phyloP scores from a whole-genome alignment of 2,888 invertebrate genomes.

The Thyatira batis region DNA sequence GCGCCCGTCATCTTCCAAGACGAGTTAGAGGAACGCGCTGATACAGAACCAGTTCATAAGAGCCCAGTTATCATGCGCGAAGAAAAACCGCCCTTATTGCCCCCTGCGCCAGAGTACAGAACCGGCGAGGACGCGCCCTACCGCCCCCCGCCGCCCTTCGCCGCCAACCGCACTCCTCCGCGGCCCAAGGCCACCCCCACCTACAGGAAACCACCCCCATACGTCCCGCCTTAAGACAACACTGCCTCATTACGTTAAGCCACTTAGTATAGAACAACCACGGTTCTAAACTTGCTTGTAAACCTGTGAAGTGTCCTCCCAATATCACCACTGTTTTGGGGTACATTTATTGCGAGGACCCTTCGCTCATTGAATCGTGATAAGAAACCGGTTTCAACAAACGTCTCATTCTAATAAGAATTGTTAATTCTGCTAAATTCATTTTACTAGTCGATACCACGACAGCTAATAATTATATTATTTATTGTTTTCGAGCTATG shows the following conservation, averaged over 20 bases:
- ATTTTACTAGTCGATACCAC: neutral
- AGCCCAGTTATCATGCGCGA: slow-evolving; percentile 97
- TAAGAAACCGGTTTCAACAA: neutral
- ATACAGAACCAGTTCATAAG: slow-evolving; percentile 92
- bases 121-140: slow-evolving; percentile 87
- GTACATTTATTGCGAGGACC: neutral
- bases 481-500: neutral
- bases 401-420: neutral
- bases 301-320: neutral
- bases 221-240: slow-evolving; percentile 94
- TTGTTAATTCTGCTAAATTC: neutral
- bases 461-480: neutral
- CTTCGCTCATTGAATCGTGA: neutral
- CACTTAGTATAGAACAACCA: slow-evolving; percentile 9
- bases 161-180: slow-evolving; percentile 88
- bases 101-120: slow-evolving; percentile 86
- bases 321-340: neutral
- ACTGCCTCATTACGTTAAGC: slow-evolving; percentile 14
- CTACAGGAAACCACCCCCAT: slow-evolving; percentile 97
- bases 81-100: slow-evolving; percentile 95
- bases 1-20: slow-evolving; percentile 98
- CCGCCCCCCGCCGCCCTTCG: slow-evolving; percentile 94
- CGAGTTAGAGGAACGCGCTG: slow-evolving; percentile 96
- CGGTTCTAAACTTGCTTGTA: slow-evolving; percentile 6
- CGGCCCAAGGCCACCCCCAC: slow-evolving; percentile 93